These are phyloP conservation scores for Clistopyga incitator DNA, from an alignment of 2,888 invertebrate genomes.

Conservation along the genomic window DNA sequence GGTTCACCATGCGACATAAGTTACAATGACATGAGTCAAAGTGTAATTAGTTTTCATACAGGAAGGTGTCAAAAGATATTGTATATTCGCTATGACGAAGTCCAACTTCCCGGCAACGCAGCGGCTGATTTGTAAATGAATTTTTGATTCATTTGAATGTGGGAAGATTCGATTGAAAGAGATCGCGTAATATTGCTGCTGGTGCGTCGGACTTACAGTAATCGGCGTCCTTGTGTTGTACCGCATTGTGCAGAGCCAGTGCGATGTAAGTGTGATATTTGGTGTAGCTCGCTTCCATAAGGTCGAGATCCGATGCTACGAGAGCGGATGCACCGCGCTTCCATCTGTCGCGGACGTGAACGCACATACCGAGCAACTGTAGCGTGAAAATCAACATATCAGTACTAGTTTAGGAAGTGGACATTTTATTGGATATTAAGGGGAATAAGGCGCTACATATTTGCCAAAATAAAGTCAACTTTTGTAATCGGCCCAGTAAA, in stretches of 20 bases:
- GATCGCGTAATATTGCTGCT: constrained; percentile 61
- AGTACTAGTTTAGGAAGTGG: neutral
- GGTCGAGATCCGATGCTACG: constrained; percentile 75
- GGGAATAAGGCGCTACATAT: neutral
- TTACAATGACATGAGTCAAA: constrained; percentile 4
- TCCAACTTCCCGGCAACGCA: neutral
- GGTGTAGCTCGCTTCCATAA: constrained; percentile 80
- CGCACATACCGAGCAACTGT: constrained; percentile 82
- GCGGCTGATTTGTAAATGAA: neutral
- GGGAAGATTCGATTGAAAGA: constrained; percentile 67
- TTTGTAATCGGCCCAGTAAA: neutral
- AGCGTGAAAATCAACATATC: neutral
- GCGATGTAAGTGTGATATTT: constrained; percentile 82
- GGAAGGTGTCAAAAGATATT: constrained; percentile 1
- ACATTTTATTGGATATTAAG: neutral
- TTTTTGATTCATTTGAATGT: constrained; percentile 29
- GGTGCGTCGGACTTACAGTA: constrained; percentile 79
- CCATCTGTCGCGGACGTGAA: constrained; percentile 79
- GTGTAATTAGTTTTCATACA: constrained; percentile 22
- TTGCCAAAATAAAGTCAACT: too few species aligned
- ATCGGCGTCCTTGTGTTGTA: constrained; percentile 81
- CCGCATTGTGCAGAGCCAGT: constrained; percentile 80
- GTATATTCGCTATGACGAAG: neutral
- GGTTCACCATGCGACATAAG: constrained; percentile 1
- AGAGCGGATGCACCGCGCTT: constrained; percentile 76